A percentile compares a stretch with the other conserved stretches of the same genome.
Evolutionary conservation across 2,797 vertebrate species (phyloP).

Genomic region (Amniataba percoides): DNA sequence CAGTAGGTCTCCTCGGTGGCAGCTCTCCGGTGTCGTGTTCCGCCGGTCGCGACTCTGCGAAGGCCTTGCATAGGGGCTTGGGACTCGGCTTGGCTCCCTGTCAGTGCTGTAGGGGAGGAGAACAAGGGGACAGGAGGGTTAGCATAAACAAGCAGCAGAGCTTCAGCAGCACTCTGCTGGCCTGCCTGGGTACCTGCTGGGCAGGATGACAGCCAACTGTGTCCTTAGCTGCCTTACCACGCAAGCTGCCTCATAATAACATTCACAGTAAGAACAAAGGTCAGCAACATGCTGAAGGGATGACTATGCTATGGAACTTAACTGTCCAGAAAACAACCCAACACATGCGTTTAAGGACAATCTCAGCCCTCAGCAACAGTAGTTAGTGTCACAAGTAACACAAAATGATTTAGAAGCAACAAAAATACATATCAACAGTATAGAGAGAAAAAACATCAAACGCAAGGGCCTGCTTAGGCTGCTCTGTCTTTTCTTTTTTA

Average conservation of each 20-base stretch:
- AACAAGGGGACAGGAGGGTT: conserved; percentile 60
- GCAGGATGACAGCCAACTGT: conserved; percentile 57
- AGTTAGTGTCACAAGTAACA: neutral
- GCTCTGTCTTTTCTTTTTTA: neutral
- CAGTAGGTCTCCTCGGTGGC: conserved; percentile 92
- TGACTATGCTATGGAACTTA: neutral
- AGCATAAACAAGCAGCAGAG: conserved; percentile 51
- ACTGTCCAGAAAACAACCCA: neutral
- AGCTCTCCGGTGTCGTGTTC: conserved; percentile 88
- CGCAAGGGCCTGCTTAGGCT: neutral
- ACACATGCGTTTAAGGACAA: neutral
- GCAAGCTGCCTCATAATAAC: conserved; percentile 46
- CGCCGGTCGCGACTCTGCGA: conserved; percentile 78
- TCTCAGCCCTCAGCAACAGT: neutral
- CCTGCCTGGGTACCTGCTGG: conserved; percentile 47
- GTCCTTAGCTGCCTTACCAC: conserved; percentile 61
- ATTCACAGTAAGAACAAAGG: conserved; percentile 46
- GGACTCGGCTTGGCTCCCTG: conserved; percentile 88
- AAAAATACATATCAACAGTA: neutral
- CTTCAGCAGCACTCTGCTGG: conserved; percentile 19
- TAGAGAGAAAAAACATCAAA: neutral
- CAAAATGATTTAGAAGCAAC: neutral
- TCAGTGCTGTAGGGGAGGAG: conserved; percentile 83
- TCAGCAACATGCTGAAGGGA: conserved; percentile 46
- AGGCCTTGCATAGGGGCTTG: conserved; percentile 77